These are phyloP conservation scores for Rhinichthys klamathensis DNA, from an alignment of 2,113 vertebrate genomes.

Conservation along the genomic window DNA sequence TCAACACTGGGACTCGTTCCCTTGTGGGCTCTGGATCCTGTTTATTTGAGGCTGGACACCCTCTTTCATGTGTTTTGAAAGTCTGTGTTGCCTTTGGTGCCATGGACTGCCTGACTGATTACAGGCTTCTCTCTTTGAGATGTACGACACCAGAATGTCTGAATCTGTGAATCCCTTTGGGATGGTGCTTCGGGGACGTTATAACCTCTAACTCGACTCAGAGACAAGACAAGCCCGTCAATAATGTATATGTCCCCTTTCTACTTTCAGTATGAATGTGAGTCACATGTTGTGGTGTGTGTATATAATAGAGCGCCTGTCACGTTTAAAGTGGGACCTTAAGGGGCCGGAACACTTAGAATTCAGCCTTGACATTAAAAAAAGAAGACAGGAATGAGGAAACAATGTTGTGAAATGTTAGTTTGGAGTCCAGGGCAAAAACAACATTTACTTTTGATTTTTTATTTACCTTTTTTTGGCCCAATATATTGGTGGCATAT, in stretches of 20 bases:
- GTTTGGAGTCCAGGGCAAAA: background rate
- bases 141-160: conserved; percentile 5
- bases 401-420: too few relatives aligned
- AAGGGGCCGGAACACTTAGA: background rate
- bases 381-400: background rate
- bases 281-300: conserved; percentile 39
- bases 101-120: conserved; percentile 7
- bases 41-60: conserved; percentile 10
- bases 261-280: conserved; percentile 22
- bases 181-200: background rate
- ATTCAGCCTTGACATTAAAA: background rate
- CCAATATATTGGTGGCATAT: background rate
- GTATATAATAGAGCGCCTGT: conserved; percentile 18
- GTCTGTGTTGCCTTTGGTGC: conserved; percentile 1
- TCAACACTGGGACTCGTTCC: background rate
- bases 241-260: conserved; percentile 44
- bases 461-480: too few relatives aligned
- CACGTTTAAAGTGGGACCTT: background rate
- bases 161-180: conserved; percentile 1
- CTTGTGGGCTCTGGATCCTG: background rate
- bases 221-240: conserved; percentile 23
- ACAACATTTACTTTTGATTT: too few relatives aligned
- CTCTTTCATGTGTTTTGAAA: conserved; percentile 33
- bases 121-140: conserved; percentile 20
- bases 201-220: background rate